Conservation (phyloP, 1,140 invertebrate genomes). For the Copidosoma floridanum region DNA sequence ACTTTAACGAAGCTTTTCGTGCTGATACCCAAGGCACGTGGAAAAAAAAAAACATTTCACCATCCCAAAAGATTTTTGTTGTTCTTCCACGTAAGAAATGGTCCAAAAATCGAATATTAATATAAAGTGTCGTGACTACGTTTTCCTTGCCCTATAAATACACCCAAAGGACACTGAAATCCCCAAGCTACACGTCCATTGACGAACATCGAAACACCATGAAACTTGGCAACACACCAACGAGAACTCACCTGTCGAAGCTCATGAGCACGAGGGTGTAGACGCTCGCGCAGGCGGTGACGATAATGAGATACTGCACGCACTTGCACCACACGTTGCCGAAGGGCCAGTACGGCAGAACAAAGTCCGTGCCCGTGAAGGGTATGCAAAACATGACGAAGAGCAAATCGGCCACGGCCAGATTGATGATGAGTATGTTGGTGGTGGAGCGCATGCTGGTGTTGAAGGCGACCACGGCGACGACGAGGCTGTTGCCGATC, state of each 20-base stretch:
- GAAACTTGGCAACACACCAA: too few species aligned
- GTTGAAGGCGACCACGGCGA: conserved; percentile 81
- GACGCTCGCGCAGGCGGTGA: conserved; percentile 90
- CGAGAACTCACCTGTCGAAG: conserved; percentile 68
- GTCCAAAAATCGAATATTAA: too few species aligned
- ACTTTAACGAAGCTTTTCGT: too few species aligned
- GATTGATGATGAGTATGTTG: conserved; percentile 86
- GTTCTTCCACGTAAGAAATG: too few species aligned
- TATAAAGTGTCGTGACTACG: too few species aligned
- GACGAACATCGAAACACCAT: neutral
- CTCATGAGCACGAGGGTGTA: conserved; percentile 96
- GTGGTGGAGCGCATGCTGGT: conserved; percentile 91
- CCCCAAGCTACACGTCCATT: too few species aligned
- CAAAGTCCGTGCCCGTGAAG: conserved; percentile 87
- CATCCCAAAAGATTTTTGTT: too few species aligned
- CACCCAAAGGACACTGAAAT: too few species aligned
- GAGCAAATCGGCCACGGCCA: conserved; percentile 86
- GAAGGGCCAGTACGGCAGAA: conserved; percentile 86
- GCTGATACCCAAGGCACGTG: too few species aligned
- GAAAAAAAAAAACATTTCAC: too few species aligned
- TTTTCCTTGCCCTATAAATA: too few species aligned
- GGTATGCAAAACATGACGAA: conserved; percentile 96
- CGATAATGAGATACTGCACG: conserved; percentile 79
- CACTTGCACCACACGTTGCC: conserved; percentile 88
- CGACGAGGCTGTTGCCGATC: conserved; percentile 84